These are phyloP conservation scores for Scomber japonicus DNA, from an alignment of 2,113 vertebrate species.

Conservation along the genomic window DNA sequence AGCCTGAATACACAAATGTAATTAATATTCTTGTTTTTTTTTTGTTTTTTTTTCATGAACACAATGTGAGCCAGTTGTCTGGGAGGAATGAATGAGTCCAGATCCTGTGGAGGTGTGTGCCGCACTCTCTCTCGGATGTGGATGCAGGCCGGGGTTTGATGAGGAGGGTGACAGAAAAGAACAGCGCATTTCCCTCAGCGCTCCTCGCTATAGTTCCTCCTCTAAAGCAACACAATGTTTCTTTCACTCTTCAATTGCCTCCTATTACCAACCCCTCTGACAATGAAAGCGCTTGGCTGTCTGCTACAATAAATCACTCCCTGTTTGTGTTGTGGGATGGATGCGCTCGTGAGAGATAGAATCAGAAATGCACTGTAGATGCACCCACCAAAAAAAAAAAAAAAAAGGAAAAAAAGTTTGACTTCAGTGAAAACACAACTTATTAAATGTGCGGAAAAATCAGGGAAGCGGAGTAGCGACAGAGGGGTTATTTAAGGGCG, in stretches of 20 bases:
- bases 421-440: slow-evolving; percentile 20
- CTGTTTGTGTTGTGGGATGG: slow-evolving; percentile 39
- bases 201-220: slow-evolving; percentile 42
- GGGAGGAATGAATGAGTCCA: slow-evolving; percentile 47
- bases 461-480: background rate
- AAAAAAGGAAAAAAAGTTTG: background rate
- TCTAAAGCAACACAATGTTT: slow-evolving; percentile 66
- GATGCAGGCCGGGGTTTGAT: slow-evolving; percentile 21
- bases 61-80: slow-evolving; percentile 47
- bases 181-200: slow-evolving; percentile 51
- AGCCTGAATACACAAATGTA: background rate
- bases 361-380: slow-evolving; percentile 36
- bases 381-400: slow-evolving; percentile 1
- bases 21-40: slow-evolving; percentile 16
- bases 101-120: slow-evolving; percentile 58
- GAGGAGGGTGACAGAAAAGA: slow-evolving; percentile 57
- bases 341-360: slow-evolving; percentile 26
- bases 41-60: background rate
- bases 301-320: slow-evolving; percentile 68
- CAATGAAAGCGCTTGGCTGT: slow-evolving; percentile 68
- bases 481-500: background rate
- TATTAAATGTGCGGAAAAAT: background rate
- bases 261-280: slow-evolving; percentile 65
- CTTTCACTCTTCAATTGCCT: slow-evolving; percentile 70
- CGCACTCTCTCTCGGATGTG: slow-evolving; percentile 23